These are phyloP conservation scores for Acronicta aceris DNA, from an alignment of 2,888 invertebrate species.

Conservation along the genomic window DNA sequence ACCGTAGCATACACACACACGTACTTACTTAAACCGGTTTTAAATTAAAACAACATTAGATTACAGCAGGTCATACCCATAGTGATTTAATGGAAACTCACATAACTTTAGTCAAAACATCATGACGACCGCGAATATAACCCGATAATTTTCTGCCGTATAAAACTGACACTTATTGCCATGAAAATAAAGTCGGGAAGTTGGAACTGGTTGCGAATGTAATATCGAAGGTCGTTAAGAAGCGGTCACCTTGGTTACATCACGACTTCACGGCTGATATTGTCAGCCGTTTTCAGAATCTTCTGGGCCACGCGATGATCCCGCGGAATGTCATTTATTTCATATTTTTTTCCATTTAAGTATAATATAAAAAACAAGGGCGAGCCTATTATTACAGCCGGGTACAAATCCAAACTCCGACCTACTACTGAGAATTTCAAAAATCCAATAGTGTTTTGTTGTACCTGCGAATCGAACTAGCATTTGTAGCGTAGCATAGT, in stretches of 20 bases:
- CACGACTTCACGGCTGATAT: constrained; percentile 60
- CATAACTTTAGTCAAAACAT: constrained; percentile 33
- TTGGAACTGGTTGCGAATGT: constrained; percentile 11
- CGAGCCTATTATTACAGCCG: too few species aligned
- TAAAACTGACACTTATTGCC: constrained; percentile 7
- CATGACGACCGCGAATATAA: constrained; percentile 19
- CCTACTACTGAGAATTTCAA: too few species aligned
- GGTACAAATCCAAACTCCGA: too few species aligned
- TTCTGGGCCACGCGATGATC: constrained; percentile 33
- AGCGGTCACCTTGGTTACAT: constrained; percentile 65
- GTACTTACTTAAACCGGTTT: too few species aligned
- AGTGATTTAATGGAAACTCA: constrained; percentile 24
- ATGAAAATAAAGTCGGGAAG: constrained; percentile 3
- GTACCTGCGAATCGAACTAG: too few species aligned
- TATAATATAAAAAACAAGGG: too few species aligned
- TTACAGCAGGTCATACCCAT: constrained; percentile 4
- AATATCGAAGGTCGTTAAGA: constrained; percentile 50
- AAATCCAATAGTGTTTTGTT: too few species aligned
- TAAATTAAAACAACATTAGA: too few species aligned
- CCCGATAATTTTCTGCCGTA: constrained; percentile 2
- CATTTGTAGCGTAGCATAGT: too few species aligned
- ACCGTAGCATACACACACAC: background rate
- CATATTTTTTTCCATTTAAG: background rate
- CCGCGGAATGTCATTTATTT: constrained; percentile 27
- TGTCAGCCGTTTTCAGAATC: constrained; percentile 21